Evolutionary conservation across 2,113 vertebrate genomes (phyloP), one percentile per base, ranked within the genome.

Genomic region (Bufo gargarizans): DNA sequence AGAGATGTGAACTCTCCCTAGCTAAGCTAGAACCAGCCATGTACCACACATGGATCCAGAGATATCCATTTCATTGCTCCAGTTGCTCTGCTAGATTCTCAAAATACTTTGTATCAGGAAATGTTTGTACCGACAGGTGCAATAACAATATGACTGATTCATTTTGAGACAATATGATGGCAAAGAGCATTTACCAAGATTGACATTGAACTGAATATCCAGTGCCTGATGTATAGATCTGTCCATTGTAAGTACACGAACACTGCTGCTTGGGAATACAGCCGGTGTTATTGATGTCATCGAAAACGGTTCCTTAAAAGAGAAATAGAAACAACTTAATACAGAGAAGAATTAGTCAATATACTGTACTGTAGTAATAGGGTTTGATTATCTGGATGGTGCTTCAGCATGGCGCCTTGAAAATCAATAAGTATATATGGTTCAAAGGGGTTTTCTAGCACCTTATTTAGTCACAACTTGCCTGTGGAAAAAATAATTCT

Each of bases 211-310:
- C 92, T 80, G 90, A 91, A 91, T 92, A 90, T 13, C 91, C 91
- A 2, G 91, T 89, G 16, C 94, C 96, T 1, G 95, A 92, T 0
- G 91, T 86, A 0, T 94, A 96, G 58, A 90, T 43, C 58, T 87
- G 65, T 6, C 93, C 93, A 1, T 93, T 95, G 87, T 95, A 93
- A 17, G 91, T 90, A 55, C 96, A 96, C 45, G 92, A 89, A 14
- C 96, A 96, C 87, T 93, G 72, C 0, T 91, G 74, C 16, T 88
- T 89, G 0, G 93, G 89, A 56, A 96, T 50, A 71, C 96, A 96
- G 86, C 96, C 95, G 0, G 56, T n/a, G 47, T 91, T 92, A 69
- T 91, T 91, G 1, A 96, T 90, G 3, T 96, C 96, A 47, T 96
- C 96, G 9, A 93, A 91, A 6, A 96, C 94, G 77, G 53, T 95